Evolutionary conservation across 2,113 vertebrate species (phyloP).

Genomic region (Boleophthalmus pectinirostris): DNA sequence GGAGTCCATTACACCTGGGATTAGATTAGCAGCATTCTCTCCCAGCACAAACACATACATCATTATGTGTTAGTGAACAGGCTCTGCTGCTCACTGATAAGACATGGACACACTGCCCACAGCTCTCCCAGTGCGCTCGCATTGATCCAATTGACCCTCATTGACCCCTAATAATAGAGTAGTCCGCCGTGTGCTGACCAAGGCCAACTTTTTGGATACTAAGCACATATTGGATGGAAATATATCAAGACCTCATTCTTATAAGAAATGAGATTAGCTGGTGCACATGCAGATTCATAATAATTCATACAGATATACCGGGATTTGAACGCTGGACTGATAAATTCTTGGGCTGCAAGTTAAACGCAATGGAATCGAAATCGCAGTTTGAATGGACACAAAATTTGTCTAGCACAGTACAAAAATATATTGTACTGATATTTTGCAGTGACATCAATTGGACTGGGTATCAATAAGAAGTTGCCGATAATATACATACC

Average conservation of each 20-base stretch:
- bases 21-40: slow-evolving; percentile 60
- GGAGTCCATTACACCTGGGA: slow-evolving; percentile 52
- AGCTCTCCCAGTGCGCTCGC: slow-evolving; percentile 40
- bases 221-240: slow-evolving; percentile 17
- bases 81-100: slow-evolving; percentile 59
- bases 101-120: slow-evolving; percentile 39
- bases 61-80: slow-evolving; percentile 62
- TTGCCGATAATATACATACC: no score
- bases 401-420: no score
- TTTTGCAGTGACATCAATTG: no score
- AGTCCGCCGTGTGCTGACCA: slow-evolving; percentile 32
- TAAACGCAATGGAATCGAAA: no score
- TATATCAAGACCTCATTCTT: neutral
- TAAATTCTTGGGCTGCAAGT: slow-evolving; percentile 1
- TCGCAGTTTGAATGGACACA: no score
- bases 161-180: slow-evolving; percentile 63
- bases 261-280: neutral
- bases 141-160: slow-evolving; percentile 69
- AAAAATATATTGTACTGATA: no score
- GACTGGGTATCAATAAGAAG: no score
- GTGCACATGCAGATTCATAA: neutral
- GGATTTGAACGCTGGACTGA: slow-evolving; percentile 12
- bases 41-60: slow-evolving; percentile 68
- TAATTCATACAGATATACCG: neutral
- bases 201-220: slow-evolving; percentile 10